Evolutionary conservation across 92 coral and sea anemone genomes (phyloP), one percentile per base, ranked within the genome.

Genomic region (Nematostella vectensis): DNA sequence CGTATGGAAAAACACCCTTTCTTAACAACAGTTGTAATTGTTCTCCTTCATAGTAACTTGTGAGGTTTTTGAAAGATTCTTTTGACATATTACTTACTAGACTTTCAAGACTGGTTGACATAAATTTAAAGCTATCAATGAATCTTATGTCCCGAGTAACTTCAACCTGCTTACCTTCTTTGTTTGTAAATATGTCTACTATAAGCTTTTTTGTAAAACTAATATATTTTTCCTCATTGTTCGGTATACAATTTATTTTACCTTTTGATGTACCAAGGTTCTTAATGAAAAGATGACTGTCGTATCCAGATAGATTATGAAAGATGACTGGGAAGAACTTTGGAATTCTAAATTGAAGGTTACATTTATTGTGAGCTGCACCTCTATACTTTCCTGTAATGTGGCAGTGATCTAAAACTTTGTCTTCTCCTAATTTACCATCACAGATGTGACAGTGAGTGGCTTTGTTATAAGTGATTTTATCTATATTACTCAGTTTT

Each of bases 101-200:
- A 13, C 44, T 55, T 3, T 55, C 76, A 24, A 79, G 62, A 13
- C 65, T 23, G 0, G 56, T 1, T 15, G 77, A 15, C 77, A 63
- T 76, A 31, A 70, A 76, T 27, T 56, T 72, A 47, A 72, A 65
- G 31, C 62, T 47, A 29, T 79, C 81, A 11, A 74, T 67, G 52
- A 73, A 79, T 60, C 87, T 60, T 0, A 79, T 43, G 23, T 73
- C 75, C 1, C 54, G 57, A 13, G 54, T 60, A 0, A 65, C 47
- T 0, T 65, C 58, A 16, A 6, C n/a, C 44, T 10, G 17, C 9
- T 37, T 25, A 26, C 49, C 50, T 21, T 65, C 29, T n/a, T 63
- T 53, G 18, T 48, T 31, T n/a, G n/a, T n/a, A 36, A 55, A 65
- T 1, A 1, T 21, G 24, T 24, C 64, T 0, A 65, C 50, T 28